Evolutionary conservation across 2,113 vertebrate species (phyloP).

Genomic region (Rana temporaria): DNA sequence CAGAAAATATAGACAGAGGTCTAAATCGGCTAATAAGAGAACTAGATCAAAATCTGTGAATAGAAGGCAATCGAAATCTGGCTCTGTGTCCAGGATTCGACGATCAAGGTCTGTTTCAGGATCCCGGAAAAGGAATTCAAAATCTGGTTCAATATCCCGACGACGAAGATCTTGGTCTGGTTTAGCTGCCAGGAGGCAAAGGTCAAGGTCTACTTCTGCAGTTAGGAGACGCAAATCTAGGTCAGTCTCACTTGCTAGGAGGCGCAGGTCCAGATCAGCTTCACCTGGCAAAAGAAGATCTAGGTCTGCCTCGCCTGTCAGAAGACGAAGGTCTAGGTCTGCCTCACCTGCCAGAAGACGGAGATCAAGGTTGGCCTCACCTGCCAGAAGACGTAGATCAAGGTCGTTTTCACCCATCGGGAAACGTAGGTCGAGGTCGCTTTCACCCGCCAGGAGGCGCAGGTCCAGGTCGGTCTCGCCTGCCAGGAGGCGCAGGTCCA

Average conservation of each 20-base stretch:
- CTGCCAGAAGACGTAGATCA: too few relatives aligned
- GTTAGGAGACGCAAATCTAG: background rate
- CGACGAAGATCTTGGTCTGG: background rate
- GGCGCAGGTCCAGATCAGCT: too few relatives aligned
- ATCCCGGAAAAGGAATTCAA: background rate
- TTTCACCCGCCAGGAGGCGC: too few relatives aligned
- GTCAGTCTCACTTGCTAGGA: too few relatives aligned
- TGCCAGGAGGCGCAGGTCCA: background rate
- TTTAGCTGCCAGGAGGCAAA: background rate
- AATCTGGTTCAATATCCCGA: background rate
- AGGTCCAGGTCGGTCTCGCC: too few relatives aligned
- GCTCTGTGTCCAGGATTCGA: background rate
- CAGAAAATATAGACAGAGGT: background rate
- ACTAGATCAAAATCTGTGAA: constrained; percentile 8
- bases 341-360: too few relatives aligned
- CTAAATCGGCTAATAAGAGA: constrained; percentile 13
- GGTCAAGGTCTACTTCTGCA: background rate
- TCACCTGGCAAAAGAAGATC: too few relatives aligned
- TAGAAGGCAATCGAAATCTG: constrained; percentile 14
- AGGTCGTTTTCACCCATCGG: too few relatives aligned
- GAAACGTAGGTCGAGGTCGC: too few relatives aligned
- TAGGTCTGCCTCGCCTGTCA: background rate
- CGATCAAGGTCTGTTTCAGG: constrained; percentile 1
- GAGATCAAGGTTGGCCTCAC: too few relatives aligned
- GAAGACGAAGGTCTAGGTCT: background rate